Conservation (phyloP, 2,888 invertebrate genomes). For the Habrosyne pyritoides region DNA sequence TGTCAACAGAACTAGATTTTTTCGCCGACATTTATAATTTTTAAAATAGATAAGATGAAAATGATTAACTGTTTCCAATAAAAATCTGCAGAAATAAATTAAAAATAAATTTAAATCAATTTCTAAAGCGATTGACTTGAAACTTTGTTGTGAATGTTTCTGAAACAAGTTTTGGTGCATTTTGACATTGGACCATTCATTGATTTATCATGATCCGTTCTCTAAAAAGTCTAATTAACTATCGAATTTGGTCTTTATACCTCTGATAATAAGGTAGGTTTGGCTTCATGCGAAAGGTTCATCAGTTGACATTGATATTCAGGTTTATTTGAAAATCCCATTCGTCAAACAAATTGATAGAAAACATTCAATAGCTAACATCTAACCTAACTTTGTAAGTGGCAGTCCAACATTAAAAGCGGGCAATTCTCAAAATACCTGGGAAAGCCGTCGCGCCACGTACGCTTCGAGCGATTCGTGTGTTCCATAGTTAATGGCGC, state of each 20-base stretch:
- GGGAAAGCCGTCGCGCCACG: conserved; percentile 44
- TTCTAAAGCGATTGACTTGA: background rate
- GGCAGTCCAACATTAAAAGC: conserved; percentile 28
- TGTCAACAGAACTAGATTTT: background rate
- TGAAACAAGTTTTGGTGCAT: background rate
- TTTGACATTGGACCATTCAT: background rate
- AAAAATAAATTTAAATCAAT: background rate
- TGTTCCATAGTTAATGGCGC: conserved; percentile 53
- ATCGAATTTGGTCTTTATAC: background rate
- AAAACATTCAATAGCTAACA: background rate
- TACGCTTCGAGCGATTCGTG: conserved; percentile 70
- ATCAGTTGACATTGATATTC: too few species aligned
- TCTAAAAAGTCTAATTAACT: background rate
- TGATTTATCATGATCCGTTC: background rate
- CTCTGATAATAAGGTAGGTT: background rate
- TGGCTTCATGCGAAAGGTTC: background rate
- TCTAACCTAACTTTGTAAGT: conserved; percentile 3
- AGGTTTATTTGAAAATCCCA: background rate
- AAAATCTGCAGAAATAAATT: background rate
- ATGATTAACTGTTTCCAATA: background rate
- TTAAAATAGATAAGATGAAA: background rate
- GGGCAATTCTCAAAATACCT: conserved; percentile 44
- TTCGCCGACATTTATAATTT: background rate
- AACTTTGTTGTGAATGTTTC: background rate
- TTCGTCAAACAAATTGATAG: background rate